These are phyloP conservation scores for Dromiciops gliroides DNA, from an alignment of 2,113 vertebrate species.

Conservation along the genomic window DNA sequence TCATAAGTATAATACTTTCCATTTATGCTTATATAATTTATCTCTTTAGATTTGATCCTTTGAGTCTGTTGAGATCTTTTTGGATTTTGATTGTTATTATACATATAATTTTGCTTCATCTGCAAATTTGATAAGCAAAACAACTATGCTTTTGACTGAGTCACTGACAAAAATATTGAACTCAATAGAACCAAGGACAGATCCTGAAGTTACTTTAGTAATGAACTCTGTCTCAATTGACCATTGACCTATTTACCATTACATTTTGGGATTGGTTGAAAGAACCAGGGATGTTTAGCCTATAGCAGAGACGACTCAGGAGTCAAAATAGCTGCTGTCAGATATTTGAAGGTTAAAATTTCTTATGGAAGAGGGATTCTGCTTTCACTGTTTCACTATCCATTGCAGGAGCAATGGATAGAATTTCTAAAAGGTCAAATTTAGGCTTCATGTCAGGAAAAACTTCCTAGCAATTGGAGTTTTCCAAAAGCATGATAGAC, in stretches of 20 bases:
- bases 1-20: background rate
- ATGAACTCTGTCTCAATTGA: background rate
- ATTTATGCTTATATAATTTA: background rate
- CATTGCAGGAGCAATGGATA: background rate
- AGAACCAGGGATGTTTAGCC: background rate
- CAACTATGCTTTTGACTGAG: background rate
- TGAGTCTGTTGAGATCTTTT: background rate
- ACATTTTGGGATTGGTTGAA: background rate
- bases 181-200: background rate
- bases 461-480: background rate
- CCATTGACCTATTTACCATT: background rate
- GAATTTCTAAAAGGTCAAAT: background rate
- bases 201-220: background rate
- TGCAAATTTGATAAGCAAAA: background rate
- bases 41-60: background rate
- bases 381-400: background rate
- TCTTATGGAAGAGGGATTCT: background rate
- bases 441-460: background rate
- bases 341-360: background rate
- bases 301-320: background rate
- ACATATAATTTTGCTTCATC: background rate
- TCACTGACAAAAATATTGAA: background rate
- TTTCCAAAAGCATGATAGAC: background rate
- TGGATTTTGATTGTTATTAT: background rate
- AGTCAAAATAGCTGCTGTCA: background rate